These are phyloP conservation scores for Thaleichthys pacificus DNA, from an alignment of 2,797 vertebrate genomes.

Conservation along the genomic window DNA sequence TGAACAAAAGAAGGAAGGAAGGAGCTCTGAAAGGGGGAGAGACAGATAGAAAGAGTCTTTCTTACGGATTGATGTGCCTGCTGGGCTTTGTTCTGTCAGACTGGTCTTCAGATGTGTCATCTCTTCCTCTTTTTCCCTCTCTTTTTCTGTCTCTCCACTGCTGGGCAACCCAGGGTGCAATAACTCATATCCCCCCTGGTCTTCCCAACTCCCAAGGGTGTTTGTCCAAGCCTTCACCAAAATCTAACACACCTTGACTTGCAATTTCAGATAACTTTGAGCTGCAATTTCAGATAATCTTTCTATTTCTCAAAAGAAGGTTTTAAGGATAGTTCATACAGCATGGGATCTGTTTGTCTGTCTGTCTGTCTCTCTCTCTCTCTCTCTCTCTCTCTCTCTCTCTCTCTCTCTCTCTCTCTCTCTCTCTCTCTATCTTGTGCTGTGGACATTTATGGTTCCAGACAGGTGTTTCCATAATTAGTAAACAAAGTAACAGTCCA, in stretches of 20 bases:
- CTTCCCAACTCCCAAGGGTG: conserved; percentile 22
- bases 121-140: not conserved
- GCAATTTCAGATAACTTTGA: not conserved
- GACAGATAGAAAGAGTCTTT: not conserved
- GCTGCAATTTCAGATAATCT: not conserved
- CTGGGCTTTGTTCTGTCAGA: conserved; percentile 18
- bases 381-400: not conserved
- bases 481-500: no score
- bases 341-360: no score
- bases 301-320: no score
- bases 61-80: conserved; percentile 15
- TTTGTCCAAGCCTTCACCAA: conserved; percentile 31
- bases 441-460: conserved; percentile 50
- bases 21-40: not conserved
- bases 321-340: no score
- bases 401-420: not conserved
- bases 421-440: not conserved
- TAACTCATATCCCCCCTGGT: conserved; percentile 7
- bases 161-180: conserved; percentile 30
- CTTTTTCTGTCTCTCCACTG: conserved; percentile 16
- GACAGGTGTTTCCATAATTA: conserved; percentile 62
- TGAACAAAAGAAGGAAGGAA: not conserved
- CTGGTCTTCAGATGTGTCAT: conserved; percentile 19
- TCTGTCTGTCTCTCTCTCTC: not conserved
- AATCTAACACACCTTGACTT: not conserved